phyloP scores from a whole-genome alignment of 2,797 vertebrate species.

The Antennarius maculatus region DNA sequence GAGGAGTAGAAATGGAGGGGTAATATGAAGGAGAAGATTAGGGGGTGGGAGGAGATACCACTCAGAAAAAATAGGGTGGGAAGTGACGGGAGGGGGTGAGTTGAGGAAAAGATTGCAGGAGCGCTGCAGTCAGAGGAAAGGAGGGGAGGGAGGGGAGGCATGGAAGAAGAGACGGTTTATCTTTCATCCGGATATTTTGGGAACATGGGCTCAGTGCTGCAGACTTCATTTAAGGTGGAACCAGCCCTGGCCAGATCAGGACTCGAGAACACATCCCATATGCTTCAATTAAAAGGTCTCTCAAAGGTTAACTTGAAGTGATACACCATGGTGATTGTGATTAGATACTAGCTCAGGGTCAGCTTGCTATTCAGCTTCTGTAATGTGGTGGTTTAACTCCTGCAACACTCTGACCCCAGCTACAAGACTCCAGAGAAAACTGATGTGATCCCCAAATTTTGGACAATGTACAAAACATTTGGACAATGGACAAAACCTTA shows the following conservation, averaged over 20 bases:
- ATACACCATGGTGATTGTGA: constrained; percentile 4
- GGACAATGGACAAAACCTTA: no score
- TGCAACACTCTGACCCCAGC: not conserved
- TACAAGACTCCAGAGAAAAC: not conserved
- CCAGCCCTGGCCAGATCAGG: constrained; percentile 41
- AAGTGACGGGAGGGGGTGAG: not conserved
- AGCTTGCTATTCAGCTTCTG: constrained; percentile 3
- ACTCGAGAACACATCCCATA: constrained; percentile 39
- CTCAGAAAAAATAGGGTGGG: constrained; percentile 3
- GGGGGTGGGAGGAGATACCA: constrained; percentile 39
- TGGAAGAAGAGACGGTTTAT: constrained; percentile 57
- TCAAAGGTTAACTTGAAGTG: constrained; percentile 30
- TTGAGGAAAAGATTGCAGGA: constrained; percentile 52
- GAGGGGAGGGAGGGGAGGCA: constrained; percentile 43
- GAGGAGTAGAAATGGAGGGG: constrained; percentile 56
- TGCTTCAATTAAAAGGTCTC: constrained; percentile 47
- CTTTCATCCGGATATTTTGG: constrained; percentile 83
- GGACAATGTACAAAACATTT: no score
- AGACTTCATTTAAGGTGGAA: constrained; percentile 63
- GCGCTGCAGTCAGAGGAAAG: constrained; percentile 44
- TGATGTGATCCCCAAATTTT: no score
- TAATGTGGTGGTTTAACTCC: constrained; percentile 3
- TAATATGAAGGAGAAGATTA: constrained; percentile 58
- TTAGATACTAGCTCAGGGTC: constrained; percentile 7
- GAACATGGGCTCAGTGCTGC: constrained; percentile 69